Base-by-base conservation (phyloP, 2,888 invertebrate genomes). In the Cancer borealis region DNA sequence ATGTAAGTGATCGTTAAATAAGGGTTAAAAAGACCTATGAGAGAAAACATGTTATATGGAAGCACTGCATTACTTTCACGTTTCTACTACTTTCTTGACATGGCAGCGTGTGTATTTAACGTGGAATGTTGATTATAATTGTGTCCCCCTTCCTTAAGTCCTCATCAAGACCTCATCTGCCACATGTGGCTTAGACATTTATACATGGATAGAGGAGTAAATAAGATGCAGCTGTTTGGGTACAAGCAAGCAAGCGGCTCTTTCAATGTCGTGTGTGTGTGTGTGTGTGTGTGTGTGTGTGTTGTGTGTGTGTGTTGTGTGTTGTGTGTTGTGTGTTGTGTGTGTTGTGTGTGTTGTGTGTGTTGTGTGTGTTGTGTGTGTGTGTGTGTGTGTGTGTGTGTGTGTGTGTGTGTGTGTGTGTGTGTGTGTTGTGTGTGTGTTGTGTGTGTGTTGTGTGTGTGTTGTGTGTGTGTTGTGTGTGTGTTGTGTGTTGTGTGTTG, bases 1-100 rank as follows among this genome's bases (percentile, higher is more conserved):
- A 97, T 98, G 99, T 99, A 97, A 97, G 96, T 94, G 47, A 30
- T 30, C 12, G 73, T 66, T 8, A 10, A 49, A 4, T 14, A 79
- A n/a, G 8, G n/a, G 0, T 39, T 4, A 47, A 17, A 91, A 84
- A 90, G 30, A 30, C 45, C 45, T 46, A 39, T 54, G 54, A 54
- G 54, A 3, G 10, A 54, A 54, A 54, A 54, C 54, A 54, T 54
- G 2, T 14, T 1, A 3, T 14, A 54, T 54, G 54, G 54, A 54
- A 0, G 3, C 73, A 73, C 8, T 26, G 17, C 17, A 60, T 60
- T n/a, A n/a, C n/a, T n/a, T n/a, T n/a, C n/a, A 84, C 79, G 45
- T 45, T 45, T 45, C n/a, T 12, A 26, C 73, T 8, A 10, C 73
- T 26, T 79, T 26, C 73, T 26, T 79, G 73, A 26, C 73, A 10